phyloP scores from a whole-genome alignment of 2,888 invertebrate species.

The Tyria jacobaeae region DNA sequence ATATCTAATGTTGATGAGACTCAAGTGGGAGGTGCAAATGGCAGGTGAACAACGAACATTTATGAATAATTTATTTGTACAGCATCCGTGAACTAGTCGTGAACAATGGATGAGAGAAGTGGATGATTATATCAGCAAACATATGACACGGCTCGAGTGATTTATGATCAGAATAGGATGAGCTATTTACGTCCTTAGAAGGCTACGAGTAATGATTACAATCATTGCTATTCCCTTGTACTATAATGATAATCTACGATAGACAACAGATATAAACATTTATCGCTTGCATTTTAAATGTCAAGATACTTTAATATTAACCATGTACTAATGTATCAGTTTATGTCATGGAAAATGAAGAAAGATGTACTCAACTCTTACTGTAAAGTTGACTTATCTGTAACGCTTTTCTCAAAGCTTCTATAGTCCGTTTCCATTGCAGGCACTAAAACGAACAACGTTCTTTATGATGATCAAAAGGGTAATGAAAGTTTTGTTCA shows the following conservation, averaged over 20 bases:
- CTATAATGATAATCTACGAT: slow-evolving; percentile 39
- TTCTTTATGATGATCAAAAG: too few relatives aligned
- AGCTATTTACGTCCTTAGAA: slow-evolving; percentile 53
- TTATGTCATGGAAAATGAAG: neutral
- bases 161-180: slow-evolving; percentile 64
- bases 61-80: slow-evolving; percentile 72
- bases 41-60: slow-evolving; percentile 44
- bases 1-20: slow-evolving; percentile 10
- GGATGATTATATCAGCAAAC: slow-evolving; percentile 70
- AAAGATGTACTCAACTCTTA: too few relatives aligned
- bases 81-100: slow-evolving; percentile 69
- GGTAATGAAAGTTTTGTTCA: too few relatives aligned
- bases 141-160: slow-evolving; percentile 61
- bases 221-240: slow-evolving; percentile 51
- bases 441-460: too few relatives aligned
- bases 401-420: neutral
- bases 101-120: slow-evolving; percentile 71
- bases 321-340: neutral
- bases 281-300: slow-evolving; percentile 23
- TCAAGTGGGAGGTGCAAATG: slow-evolving; percentile 28
- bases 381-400: neutral
- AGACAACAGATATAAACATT: slow-evolving; percentile 21
- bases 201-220: slow-evolving; percentile 47
- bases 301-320: slow-evolving; percentile 14
- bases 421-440: too few relatives aligned